A percentile compares a stretch with the other conserved stretches of the same genome.
Conservation (phyloP, 2,113 vertebrate genomes). For the Notarius lentiginosus region DNA sequence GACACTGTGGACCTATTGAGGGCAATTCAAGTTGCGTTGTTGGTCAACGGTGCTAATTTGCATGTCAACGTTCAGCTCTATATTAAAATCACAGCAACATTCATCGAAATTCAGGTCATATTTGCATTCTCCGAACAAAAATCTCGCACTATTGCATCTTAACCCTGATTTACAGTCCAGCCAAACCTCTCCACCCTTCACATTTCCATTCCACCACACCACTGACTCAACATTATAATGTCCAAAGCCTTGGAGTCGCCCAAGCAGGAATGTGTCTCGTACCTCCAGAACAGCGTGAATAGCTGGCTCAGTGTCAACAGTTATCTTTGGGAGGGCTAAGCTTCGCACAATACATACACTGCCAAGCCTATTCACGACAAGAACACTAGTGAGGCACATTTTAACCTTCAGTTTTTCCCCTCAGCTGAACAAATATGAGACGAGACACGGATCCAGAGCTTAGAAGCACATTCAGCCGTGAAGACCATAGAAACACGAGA, state of each 20-base stretch:
- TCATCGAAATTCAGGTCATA: not conserved
- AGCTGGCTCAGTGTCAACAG: constrained; percentile 50
- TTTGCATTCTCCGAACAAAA: not conserved
- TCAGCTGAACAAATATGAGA: constrained; percentile 14
- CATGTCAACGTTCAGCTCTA: not conserved
- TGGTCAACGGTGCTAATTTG: not conserved
- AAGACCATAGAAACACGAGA: not conserved
- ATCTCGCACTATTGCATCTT: not conserved
- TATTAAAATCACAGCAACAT: not conserved
- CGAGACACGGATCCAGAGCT: not conserved
- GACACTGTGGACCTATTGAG: not conserved
- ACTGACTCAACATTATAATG: not conserved
- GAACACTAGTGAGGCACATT: constrained; percentile 20
- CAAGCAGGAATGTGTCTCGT: constrained; percentile 34
- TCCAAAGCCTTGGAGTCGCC: constrained; percentile 13
- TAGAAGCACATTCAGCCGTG: not conserved
- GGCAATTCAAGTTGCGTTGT: not conserved
- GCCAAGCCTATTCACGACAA: constrained; percentile 52
- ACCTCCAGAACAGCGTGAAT: constrained; percentile 47
- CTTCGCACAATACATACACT: constrained; percentile 56
- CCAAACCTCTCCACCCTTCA: not conserved
- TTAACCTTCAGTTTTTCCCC: not conserved
- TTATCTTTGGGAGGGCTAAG: constrained; percentile 54
- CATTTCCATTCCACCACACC: constrained; percentile 8
- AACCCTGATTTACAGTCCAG: not conserved